Percentiles rank a stretch among this genome's conserved stretches.
Conservation (phyloP, 2,113 vertebrate species). For the Cochlearius cochlearius region DNA sequence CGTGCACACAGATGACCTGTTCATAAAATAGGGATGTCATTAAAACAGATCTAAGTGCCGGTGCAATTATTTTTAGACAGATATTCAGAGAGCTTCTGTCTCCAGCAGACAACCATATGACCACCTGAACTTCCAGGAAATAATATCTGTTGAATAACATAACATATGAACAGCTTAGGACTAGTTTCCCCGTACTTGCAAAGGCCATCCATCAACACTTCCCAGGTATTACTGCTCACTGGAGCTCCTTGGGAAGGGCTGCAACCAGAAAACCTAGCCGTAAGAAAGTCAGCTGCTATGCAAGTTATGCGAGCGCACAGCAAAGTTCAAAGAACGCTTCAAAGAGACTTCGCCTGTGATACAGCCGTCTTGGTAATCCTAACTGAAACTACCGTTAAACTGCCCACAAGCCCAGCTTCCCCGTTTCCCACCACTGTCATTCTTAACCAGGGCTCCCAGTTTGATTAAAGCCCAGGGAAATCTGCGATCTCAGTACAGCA, state of each 20-base stretch:
- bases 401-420: not conserved
- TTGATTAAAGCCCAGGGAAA: not conserved
- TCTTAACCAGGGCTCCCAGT: not conserved
- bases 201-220: not conserved
- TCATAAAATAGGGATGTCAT: not conserved
- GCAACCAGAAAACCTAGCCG: not conserved
- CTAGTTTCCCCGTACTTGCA: not conserved
- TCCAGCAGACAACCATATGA: not conserved
- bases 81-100: not conserved
- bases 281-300: not conserved
- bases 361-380: not conserved
- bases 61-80: not conserved
- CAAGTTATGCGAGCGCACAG: not conserved
- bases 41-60: not conserved
- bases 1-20: conserved; percentile 95
- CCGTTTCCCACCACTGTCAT: accelerated
- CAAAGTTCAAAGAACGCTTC: not conserved
- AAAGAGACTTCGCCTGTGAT: not conserved
- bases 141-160: not conserved
- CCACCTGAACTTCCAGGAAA: not conserved
- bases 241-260: not conserved
- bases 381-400: not conserved
- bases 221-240: not conserved
- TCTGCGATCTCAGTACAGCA: not conserved
- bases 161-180: not conserved